Evolutionary conservation across 2,888 invertebrate species (phyloP).

Genomic region (Coelogynopora nodosa): DNA sequence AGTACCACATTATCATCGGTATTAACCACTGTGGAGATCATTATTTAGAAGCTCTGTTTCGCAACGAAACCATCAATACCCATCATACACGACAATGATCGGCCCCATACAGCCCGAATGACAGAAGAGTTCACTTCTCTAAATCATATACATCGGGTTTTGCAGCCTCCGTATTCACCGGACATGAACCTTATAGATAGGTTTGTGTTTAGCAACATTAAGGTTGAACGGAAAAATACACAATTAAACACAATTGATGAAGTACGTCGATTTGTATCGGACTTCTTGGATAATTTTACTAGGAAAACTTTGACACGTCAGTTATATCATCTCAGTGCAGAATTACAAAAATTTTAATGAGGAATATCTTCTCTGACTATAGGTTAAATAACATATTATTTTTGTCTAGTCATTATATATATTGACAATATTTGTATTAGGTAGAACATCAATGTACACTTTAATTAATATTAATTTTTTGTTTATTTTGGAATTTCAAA

Average conservation of each 20-base stretch:
- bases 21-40: slow-evolving; percentile 18
- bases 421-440: slow-evolving; percentile 27
- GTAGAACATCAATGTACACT: slow-evolving; percentile 4
- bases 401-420: neutral
- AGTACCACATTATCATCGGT: slow-evolving; percentile 18
- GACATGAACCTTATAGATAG: slow-evolving; percentile 23
- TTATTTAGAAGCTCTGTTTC: neutral
- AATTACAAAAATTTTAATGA: neutral
- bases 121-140: neutral
- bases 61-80: neutral
- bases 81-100: neutral
- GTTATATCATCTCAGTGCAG: slow-evolving; percentile 16
- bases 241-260: slow-evolving; percentile 17
- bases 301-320: neutral
- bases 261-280: neutral
- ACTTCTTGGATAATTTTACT: slow-evolving; percentile 18
- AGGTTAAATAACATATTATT: slow-evolving; percentile 9
- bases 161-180: neutral
- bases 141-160: slow-evolving; percentile 10
- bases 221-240: slow-evolving; percentile 19
- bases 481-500: too few species aligned
- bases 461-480: slow-evolving; percentile 6
- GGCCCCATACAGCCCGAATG: slow-evolving; percentile 2
- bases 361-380: neutral
- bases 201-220: neutral